Evolutionary conservation across 2,888 invertebrate species (phyloP).

Genomic region (Zele albiditarsus): DNA sequence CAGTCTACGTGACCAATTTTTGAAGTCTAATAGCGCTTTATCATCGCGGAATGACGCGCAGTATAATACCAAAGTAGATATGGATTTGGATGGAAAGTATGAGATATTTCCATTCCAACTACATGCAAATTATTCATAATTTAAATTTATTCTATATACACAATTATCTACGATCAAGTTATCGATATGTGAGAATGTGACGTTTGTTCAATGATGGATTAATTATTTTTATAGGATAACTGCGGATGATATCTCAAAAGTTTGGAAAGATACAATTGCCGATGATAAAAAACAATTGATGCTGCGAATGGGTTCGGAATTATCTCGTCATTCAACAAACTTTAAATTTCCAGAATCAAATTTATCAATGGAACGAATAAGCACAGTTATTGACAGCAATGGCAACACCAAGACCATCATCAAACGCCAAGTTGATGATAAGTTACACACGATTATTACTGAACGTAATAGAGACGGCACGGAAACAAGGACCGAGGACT

Average conservation of each 20-base stretch:
- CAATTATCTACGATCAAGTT: too few species aligned
- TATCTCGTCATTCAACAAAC: constrained; percentile 72
- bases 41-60: constrained; percentile 45
- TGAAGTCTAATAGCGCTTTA: constrained; percentile 70
- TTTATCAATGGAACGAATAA: constrained; percentile 75
- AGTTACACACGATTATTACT: constrained; percentile 63
- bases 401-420: constrained; percentile 78
- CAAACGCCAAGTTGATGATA: constrained; percentile 69
- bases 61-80: constrained; percentile 69
- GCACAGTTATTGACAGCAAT: constrained; percentile 75
- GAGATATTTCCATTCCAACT: constrained; percentile 45
- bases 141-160: too few species aligned
- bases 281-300: constrained; percentile 58
- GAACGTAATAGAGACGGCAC: constrained; percentile 64
- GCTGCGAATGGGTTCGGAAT: background rate
- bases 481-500: constrained; percentile 64
- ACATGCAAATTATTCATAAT: too few species aligned
- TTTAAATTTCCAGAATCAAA: too few species aligned
- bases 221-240: constrained; percentile 56
- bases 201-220: background rate
- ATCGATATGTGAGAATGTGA: too few species aligned
- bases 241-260: constrained; percentile 57
- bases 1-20: constrained; percentile 55
- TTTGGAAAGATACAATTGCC: constrained; percentile 61
- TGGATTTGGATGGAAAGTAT: constrained; percentile 77